Base-by-base conservation (phyloP, 1,140 invertebrate species). In the Heliconius himera region DNA sequence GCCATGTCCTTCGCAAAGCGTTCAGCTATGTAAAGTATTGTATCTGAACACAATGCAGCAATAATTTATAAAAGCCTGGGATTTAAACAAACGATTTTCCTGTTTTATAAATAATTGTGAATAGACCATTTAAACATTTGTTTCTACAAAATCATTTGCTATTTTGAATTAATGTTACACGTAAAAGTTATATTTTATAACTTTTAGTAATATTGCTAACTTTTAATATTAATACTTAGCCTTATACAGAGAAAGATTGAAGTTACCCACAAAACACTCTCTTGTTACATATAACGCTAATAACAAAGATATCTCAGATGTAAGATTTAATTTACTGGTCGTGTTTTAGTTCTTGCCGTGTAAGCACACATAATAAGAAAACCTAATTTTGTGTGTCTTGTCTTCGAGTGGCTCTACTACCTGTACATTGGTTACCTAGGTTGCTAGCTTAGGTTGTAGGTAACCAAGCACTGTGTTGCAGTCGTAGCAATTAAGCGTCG, bases 401-500 rank as follows among this genome's bases (percentile, higher is more conserved):
- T 74, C 18, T 16, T 54, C 22, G 13, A 46, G 60, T 70, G 26
- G 4, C 22, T 66, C 22, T 66, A 66, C 22, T 29, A 29, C 22
- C 60, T 16, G 26, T n/a, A 66, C 60, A 66, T 22, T 66, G 70
- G 29, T 29, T 49, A 71, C 11, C 41, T 46, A 16, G 41, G 41
- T 46, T 46, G 41, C 41, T 46, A 46, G 13, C 41, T 46, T 46
- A 46, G 41, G 38, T 74, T 74, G 26, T 74, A 77, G 77, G 79
- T 78, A 81, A 78, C 74, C 81, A 72, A 72, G 79, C 83, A 79
- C 82, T 86, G 81, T 83, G 73, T 73, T 82, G 82, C 84, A 85
- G 75, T 80, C 81, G 81, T 82, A 89, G 85, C 88, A 93, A 94
- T 93, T 93, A 94, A 88, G 88, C 88, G 83, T 73, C 83, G 87